Conservation (phyloP, 2,797 vertebrate species). For the Cryptoprocta ferox region DNA sequence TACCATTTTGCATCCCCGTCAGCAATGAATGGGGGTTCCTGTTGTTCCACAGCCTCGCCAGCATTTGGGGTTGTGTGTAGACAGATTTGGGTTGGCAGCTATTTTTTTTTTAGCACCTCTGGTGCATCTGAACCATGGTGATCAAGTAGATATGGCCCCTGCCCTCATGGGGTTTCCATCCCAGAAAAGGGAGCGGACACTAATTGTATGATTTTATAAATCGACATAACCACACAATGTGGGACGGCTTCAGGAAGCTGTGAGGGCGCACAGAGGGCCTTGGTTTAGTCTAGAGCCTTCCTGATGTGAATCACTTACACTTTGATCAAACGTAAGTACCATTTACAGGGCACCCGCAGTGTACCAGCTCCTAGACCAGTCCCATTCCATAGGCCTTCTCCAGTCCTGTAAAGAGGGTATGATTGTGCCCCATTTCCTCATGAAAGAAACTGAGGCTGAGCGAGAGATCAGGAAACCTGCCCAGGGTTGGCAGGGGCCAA, state of each 20-base stretch:
- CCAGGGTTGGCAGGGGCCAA: not conserved
- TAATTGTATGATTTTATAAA: not conserved
- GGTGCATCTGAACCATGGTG: not conserved
- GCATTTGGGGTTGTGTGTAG: not conserved
- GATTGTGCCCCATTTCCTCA: not conserved
- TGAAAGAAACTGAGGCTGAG: not conserved
- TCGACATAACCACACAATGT: not conserved
- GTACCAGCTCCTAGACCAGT: not conserved
- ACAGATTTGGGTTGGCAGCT: not conserved
- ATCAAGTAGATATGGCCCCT: not conserved
- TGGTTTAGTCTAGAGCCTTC: not conserved
- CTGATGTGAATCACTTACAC: not conserved
- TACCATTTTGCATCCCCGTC: not conserved
- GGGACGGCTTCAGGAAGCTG: not conserved
- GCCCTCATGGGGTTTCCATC: not conserved
- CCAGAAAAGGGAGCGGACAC: not conserved
- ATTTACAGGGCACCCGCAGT: not conserved
- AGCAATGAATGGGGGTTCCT: not conserved
- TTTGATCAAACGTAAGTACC: not conserved
- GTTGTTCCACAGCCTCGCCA: not conserved
- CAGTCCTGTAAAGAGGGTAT: not conserved
- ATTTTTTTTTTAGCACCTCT: not conserved
- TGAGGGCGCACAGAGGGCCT: not conserved
- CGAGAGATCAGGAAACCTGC: not conserved
- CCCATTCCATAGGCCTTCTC: not conserved